A percentile compares a stretch with the other conserved stretches of the same genome.
These are phyloP conservation scores for Dinocampus coccinellae DNA, from an alignment of 2,888 invertebrate species.

Conservation along the genomic window DNA sequence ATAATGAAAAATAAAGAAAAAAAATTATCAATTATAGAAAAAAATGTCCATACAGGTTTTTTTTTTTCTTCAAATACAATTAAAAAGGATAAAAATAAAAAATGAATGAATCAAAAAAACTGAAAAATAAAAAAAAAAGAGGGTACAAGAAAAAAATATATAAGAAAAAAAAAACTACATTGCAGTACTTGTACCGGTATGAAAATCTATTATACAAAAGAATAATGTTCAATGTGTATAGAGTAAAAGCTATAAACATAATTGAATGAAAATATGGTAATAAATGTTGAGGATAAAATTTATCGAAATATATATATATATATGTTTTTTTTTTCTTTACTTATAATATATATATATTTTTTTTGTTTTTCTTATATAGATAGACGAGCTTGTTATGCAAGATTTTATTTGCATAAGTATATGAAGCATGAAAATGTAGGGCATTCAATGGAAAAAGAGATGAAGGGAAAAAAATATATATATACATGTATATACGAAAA, in stretches of 20 bases:
- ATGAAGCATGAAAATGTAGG: constrained; percentile 27
- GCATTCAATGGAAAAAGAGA: constrained; percentile 9
- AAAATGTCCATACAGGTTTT: too few relatives aligned
- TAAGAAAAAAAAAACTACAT: constrained; percentile 3
- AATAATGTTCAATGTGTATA: constrained; percentile 1
- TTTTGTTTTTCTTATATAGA: not conserved
- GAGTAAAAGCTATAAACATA: constrained; percentile 9
- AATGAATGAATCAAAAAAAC: too few relatives aligned
- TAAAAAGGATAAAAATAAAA: too few relatives aligned
- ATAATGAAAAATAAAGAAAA: too few relatives aligned
- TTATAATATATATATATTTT: not conserved
- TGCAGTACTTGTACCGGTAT: not conserved
- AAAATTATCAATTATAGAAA: too few relatives aligned
- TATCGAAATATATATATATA: constrained; percentile 13
- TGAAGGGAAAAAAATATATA: constrained; percentile 1
- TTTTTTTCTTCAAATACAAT: too few relatives aligned
- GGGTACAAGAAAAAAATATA: constrained; percentile 4
- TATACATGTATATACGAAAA: not conserved
- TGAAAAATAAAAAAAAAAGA: too few relatives aligned
- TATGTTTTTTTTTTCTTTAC: too few relatives aligned
- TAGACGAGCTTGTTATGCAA: constrained; percentile 18
- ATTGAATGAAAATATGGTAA: constrained; percentile 15
- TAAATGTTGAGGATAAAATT: constrained; percentile 19
- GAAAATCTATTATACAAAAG: not conserved
- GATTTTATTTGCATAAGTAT: constrained; percentile 30